These are phyloP conservation scores for Labeo rohita DNA, from an alignment of 2,113 vertebrate genomes.

Conservation along the genomic window DNA sequence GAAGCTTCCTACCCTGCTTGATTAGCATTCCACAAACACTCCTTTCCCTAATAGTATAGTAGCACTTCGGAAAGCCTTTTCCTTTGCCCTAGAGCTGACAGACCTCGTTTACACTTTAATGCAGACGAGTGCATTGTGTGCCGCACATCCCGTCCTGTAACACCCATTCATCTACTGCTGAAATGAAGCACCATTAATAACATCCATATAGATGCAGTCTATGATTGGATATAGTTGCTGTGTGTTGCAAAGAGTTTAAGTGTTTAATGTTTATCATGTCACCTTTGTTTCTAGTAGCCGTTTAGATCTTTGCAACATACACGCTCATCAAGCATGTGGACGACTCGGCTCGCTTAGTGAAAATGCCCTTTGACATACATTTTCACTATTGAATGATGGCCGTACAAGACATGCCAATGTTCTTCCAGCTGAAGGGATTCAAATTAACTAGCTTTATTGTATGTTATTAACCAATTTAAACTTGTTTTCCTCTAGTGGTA, in stretches of 20 bases:
- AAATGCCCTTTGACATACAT: background rate
- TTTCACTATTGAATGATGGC: too few relatives aligned
- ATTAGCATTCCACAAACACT: slow-evolving; percentile 10
- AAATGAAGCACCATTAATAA: slow-evolving; percentile 3
- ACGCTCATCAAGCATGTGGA: background rate
- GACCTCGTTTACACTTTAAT: background rate
- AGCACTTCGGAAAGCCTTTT: background rate
- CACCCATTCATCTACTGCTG: background rate
- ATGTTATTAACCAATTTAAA: background rate
- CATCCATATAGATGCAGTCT: background rate
- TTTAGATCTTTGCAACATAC: slow-evolving; percentile 10
- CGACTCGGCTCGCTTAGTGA: background rate
- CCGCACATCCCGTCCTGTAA: background rate
- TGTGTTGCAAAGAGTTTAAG: background rate
- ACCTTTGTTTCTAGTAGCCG: background rate
- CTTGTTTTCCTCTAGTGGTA: slow-evolving; percentile 75
- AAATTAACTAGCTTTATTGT: background rate
- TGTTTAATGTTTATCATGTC: background rate
- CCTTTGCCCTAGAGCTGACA: background rate
- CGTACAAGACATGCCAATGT: too few relatives aligned
- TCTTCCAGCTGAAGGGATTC: background rate
- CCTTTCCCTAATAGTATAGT: background rate
- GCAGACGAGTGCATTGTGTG: background rate
- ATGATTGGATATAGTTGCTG: background rate
- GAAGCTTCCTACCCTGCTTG: background rate